Base-by-base conservation (phyloP, 2,113 vertebrate species). In the Prochilodus magdalenae region DNA sequence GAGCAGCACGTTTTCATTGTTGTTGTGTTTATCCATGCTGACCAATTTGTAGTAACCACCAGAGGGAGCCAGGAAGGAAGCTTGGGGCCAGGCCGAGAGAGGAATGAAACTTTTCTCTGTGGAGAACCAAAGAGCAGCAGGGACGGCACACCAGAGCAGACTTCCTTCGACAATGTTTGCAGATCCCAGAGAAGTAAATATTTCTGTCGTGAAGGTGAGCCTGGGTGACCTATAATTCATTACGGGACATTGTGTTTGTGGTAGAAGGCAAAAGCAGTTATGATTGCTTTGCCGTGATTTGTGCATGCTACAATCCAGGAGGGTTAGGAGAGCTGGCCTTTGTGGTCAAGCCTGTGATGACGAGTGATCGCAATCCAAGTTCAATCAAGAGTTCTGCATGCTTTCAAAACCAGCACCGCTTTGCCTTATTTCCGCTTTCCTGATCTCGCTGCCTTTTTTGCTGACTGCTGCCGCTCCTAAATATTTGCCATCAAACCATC, bases 51-150 rank as follows among this genome's bases (percentile, higher is more conserved):
- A 72, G 75, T 87, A 86, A 66, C 89, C 89, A 90, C 83, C 86
- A 91, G 89, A 88, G 81, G 87, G 86, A 75, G 86, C 86, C 86
- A 87, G 75, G 90, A 86, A 87, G 77, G 69, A 84, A 87, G 62
- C 53, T 75, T 53, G 65, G 57, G 36, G 62, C 24, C 11, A 47
- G 66, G 55, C 30, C 36, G 44, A 66, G 51, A n/a, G 5, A 49
- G 57, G 66, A 73, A 27, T 71, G 13, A 76, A 72, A 55, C 49
- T 30, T 80, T 63, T 73, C 63, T n/a, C 15, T 63, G 3, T 51
- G 27, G 5, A 47, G 53, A 66, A 13, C 24, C 44, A 82, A 55
- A 67, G 47, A 66, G 44, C 53, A 29, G 18, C 5, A 51, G 3
- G 22, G n/a, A 13, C 65, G 30, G 22, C 63, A 67, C 30, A 20